Evolutionary conservation across 1,140 invertebrate species (phyloP), one percentile per base, ranked within the genome.

Genomic region (Drosophila lowei): DNA sequence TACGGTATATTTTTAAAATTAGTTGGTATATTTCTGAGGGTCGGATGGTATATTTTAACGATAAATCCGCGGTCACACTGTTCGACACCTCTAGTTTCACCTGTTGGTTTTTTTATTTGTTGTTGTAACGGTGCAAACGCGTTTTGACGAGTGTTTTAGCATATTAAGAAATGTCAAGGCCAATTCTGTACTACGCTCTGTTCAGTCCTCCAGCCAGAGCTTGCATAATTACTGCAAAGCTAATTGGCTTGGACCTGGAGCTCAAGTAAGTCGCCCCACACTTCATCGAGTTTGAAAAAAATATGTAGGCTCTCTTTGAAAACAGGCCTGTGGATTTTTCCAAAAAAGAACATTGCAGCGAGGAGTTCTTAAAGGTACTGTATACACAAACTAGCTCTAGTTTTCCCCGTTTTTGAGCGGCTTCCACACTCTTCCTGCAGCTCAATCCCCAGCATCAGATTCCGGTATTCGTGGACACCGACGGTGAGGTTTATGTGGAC

Each of bases 401-500:
- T 18, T 16, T 8, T 7, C n/a, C n/a, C 0, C 13, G 18, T 9
- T 11, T 23, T 3, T 2, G 1, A 18, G 9, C 9, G 30, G 0
- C 15, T 2, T 15, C 5, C 2, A 11, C 13, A 11, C 5, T 15
- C n/a, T 44, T 3, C 7, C 83, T 80, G 43, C 55, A 93, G 94
- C 92, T 95, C 6, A 95, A 94, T 91, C 93, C 94, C 6, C 93
- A 93, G 61, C 94, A 95, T 64, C 93, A 93, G 1, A 91, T 95
- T 67, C 95, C 95, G 1, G 93, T 94, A 5, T 92, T 95, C 5
- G 93, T 94, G 61, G 95, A 95, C 77, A 92, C 93, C 54, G 92
- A 94, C 70, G 94, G 94, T 34, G 93, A 95, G 58, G 89, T 93
- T 52, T 77, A 95, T 50, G 93, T 90, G 44, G 93, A 94, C 77